phyloP scores from a whole-genome alignment of 2,797 vertebrate genomes.

The Myotis vivesi region DNA sequence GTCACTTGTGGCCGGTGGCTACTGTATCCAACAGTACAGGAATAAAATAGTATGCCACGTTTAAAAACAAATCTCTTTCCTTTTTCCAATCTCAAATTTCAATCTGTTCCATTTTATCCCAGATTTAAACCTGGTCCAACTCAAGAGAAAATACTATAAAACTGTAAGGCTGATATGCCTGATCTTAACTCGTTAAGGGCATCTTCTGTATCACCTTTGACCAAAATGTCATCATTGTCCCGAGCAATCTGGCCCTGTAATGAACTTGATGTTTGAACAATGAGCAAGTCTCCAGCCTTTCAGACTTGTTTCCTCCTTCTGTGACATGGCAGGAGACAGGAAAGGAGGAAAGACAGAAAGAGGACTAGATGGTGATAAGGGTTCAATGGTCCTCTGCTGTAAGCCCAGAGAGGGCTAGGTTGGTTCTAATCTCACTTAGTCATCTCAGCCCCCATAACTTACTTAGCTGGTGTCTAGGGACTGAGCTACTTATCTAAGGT shows the following conservation, averaged over 20 bases:
- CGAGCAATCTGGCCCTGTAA: not conserved
- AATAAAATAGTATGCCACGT: not conserved
- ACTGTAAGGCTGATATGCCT: not conserved
- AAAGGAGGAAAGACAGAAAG: not conserved
- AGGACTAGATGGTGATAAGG: not conserved
- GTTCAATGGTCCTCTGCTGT: not conserved
- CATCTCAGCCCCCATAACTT: not conserved
- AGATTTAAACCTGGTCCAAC: not conserved
- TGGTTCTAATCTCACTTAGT: not conserved
- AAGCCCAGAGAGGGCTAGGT: not conserved
- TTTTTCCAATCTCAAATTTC: constrained; percentile 9
- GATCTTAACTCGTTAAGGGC: not conserved
- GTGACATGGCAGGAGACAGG: not conserved
- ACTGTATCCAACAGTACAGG: not conserved
- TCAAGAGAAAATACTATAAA: not conserved
- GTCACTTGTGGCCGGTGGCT: not conserved
- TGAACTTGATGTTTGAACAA: not conserved
- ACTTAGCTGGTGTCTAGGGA: not conserved
- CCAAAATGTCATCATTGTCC: not conserved
- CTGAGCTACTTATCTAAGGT: not conserved
- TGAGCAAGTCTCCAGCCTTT: not conserved
- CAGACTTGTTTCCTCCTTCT: not conserved
- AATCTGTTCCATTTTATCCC: not conserved
- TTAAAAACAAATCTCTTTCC: not conserved
- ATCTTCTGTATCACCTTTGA: not conserved